Conservation (phyloP, 2,113 vertebrate genomes). For the Misgurnus anguillicaudatus region DNA sequence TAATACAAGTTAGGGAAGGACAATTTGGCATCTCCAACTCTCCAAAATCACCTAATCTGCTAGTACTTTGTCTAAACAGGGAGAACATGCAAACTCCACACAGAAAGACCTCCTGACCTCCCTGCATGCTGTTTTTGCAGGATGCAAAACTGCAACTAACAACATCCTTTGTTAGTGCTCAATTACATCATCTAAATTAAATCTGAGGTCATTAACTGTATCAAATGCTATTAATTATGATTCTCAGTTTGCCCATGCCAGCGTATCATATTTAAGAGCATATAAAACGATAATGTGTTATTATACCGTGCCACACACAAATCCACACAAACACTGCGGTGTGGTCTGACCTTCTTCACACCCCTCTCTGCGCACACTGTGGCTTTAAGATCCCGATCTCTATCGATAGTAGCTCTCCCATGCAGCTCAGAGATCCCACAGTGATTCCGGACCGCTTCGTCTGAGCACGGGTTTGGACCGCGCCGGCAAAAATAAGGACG, state of each 20-base stretch:
- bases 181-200: background rate
- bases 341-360: conserved; percentile 35
- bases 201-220: conserved; percentile 5
- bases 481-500: conserved; percentile 8
- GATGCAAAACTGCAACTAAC: background rate
- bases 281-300: background rate
- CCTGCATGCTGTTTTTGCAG: background rate
- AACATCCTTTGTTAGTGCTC: conserved; percentile 16
- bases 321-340: background rate
- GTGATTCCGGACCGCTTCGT: conserved; percentile 18
- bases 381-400: conserved; percentile 20
- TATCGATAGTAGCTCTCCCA: conserved; percentile 12
- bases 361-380: background rate
- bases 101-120: too few species aligned
- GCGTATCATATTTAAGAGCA: background rate
- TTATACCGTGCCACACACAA: conserved; percentile 15
- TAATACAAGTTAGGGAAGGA: too few species aligned
- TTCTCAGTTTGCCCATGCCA: background rate
- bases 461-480: conserved; percentile 4
- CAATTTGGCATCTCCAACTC: too few species aligned
- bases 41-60: too few species aligned
- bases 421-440: conserved; percentile 25
- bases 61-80: too few species aligned
- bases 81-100: too few species aligned
- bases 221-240: conserved; percentile 16